Evolutionary conservation across 2,888 invertebrate species (phyloP), one percentile per base, ranked within the genome.

Genomic region (Drosophila quinaria): DNA sequence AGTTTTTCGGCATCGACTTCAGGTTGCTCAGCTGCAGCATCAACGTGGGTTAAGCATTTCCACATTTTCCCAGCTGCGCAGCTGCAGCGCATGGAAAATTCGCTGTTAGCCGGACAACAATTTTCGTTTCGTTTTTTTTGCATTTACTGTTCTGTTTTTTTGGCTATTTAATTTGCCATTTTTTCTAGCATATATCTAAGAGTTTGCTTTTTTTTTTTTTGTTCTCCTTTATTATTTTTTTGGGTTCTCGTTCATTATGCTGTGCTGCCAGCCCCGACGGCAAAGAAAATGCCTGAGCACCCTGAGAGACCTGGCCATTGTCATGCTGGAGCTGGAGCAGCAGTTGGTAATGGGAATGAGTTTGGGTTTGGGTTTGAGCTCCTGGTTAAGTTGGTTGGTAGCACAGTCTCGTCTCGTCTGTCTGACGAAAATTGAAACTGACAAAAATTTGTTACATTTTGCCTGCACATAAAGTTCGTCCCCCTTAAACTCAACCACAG

Each of bases 351-450:
- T n/a, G 65, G 15, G 9, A 19, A 19, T 15, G 19, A 47, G 41
- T 35, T 19, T 51, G 22, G 17, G 0, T 5, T 22, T 51, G 44
- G 61, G 44, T 33, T 29, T 59, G 59, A 55, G 44, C 59, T 50
- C 42, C 51, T 78, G 70, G 69, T 72, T 61, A 76, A 76, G 29
- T 29, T 29, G 25, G 78, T 70, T 79, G 72, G 46, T 54, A 55
- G 64, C 52, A 42, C 51, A 47, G 46, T 41, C 54, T 44, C 47
- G 47, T 22, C 25, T 47, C 35, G 54, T 44, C 55, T 41, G 70
- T 42, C 81, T 82, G 87, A 87, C 79, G 80, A 77, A 89, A 90
- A 90, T 90, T 88, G 90, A 90, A 90, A 88, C 90, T 90, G 90
- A 88, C 90, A 89, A 89, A 89, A 85, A 89, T 83, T 89, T 89